phyloP scores from a whole-genome alignment of 2,888 invertebrate genomes.

The Entomobrya proxima region DNA sequence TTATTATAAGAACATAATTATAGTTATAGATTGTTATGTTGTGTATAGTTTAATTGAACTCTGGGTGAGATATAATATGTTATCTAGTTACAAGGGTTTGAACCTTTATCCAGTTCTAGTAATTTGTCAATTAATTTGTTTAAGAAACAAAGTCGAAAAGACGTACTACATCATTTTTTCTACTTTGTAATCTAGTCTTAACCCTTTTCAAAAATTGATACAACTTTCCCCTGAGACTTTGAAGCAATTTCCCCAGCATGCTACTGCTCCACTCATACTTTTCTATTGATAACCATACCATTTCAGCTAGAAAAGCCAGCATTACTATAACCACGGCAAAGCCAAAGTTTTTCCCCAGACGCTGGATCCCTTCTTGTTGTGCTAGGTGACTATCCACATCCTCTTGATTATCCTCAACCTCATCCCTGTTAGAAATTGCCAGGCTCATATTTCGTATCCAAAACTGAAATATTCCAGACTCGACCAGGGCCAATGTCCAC shows the following conservation, averaged over 20 bases:
- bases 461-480: constrained; percentile 39
- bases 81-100: no score
- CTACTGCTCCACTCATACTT: neutral
- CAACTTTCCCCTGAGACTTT: neutral
- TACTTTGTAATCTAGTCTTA: no score
- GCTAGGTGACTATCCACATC: constrained; percentile 35
- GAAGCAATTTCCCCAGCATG: neutral
- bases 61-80: no score
- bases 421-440: neutral
- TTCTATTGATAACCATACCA: neutral
- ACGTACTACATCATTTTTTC: neutral
- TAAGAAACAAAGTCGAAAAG: constrained; percentile 10
- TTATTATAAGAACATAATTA: no score
- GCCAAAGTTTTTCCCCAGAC: neutral
- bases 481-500: neutral
- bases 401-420: neutral
- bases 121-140: constrained; percentile 4
- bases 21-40: no score
- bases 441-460: constrained; percentile 22
- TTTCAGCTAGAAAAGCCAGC: neutral
- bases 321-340: constrained; percentile 9
- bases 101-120: no score
- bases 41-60: no score
- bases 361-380: constrained; percentile 28
- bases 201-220: neutral